Percentiles rank a stretch among this genome's conserved stretches.
These are phyloP conservation scores for Patella depressa DNA, from an alignment of 2,888 invertebrate genomes.

Conservation along the genomic window DNA sequence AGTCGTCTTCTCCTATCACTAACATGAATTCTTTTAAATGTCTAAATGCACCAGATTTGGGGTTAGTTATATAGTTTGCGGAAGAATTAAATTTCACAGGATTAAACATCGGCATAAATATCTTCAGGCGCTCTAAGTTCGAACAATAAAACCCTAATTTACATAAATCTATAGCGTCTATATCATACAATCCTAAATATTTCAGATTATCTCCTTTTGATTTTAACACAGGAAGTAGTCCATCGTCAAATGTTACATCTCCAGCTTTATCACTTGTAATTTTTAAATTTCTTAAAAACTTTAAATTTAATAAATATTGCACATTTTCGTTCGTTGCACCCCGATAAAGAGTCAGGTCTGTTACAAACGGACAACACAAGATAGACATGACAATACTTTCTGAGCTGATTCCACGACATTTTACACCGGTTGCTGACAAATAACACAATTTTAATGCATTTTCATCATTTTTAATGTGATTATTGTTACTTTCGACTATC, in stretches of 20 bases:
- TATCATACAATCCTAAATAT: conserved; percentile 31
- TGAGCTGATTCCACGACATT: conserved; percentile 21
- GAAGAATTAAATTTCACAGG: conserved; percentile 24
- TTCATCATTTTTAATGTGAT: background rate
- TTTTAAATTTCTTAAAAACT: conserved; percentile 27
- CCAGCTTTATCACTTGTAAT: conserved; percentile 33
- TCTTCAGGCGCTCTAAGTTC: conserved; percentile 30
- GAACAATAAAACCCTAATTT: conserved; percentile 36
- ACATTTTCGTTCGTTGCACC: conserved; percentile 17
- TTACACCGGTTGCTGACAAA: conserved; percentile 30
- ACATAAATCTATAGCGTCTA: conserved; percentile 36
- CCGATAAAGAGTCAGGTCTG: conserved; percentile 28
- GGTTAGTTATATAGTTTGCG: conserved; percentile 5
- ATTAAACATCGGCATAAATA: conserved; percentile 24
- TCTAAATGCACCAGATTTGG: conserved; percentile 5
- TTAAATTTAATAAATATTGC: conserved; percentile 25
- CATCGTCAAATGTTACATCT: conserved; percentile 39
- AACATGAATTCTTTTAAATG: conserved; percentile 25
- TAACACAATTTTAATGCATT: conserved; percentile 23
- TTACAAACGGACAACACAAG: conserved; percentile 24
- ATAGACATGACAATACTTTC: conserved; percentile 27
- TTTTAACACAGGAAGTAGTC: conserved; percentile 37
- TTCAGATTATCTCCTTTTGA: conserved; percentile 26
- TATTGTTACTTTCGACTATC: background rate
- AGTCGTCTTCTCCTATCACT: conserved; percentile 24